Conservation (phyloP, 2,888 invertebrate species). For the Cryptophagus acutangulus region DNA sequence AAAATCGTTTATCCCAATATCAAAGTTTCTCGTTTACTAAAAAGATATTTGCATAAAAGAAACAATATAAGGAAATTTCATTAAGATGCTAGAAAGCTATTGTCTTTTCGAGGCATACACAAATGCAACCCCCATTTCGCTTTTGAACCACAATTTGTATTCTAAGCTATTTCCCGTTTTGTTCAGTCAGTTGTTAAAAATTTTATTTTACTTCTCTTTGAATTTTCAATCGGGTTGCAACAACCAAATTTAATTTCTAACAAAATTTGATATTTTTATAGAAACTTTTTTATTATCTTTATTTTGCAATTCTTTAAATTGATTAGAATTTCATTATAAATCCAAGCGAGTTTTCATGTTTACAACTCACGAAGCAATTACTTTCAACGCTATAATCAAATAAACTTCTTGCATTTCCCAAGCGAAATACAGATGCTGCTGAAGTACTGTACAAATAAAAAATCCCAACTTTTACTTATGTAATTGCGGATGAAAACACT, state of each 20-base stretch:
- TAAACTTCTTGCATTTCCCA: slow-evolving; percentile 9
- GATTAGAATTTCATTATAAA: slow-evolving; percentile 13
- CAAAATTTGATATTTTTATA: slow-evolving; percentile 11
- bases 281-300: slow-evolving; percentile 2
- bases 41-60: slow-evolving; percentile 10
- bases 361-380: slow-evolving; percentile 10
- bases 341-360: slow-evolving; percentile 4
- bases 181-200: slow-evolving; percentile 24
- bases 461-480: not conserved
- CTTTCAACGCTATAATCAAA: slow-evolving; percentile 11
- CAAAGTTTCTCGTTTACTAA: slow-evolving; percentile 5
- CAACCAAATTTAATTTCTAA: slow-evolving; percentile 10
- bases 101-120: slow-evolving; percentile 16
- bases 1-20: too few relatives aligned
- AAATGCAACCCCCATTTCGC: slow-evolving; percentile 16
- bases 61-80: slow-evolving; percentile 18
- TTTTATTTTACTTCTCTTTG: slow-evolving; percentile 20
- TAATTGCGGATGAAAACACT: too few relatives aligned
- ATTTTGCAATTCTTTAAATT: slow-evolving; percentile 3
- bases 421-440: not conserved
- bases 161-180: slow-evolving; percentile 22
- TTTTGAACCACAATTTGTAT: slow-evolving; percentile 24
- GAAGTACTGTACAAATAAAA: not conserved
- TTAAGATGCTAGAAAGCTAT: slow-evolving; percentile 16
- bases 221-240: slow-evolving; percentile 15